Percentiles rank a stretch among this genome's conserved stretches.
Evolutionary conservation across 37 sponge, comb jelly and placozoan species (phyloP).

Genomic region (Dysidea cf. avara): DNA sequence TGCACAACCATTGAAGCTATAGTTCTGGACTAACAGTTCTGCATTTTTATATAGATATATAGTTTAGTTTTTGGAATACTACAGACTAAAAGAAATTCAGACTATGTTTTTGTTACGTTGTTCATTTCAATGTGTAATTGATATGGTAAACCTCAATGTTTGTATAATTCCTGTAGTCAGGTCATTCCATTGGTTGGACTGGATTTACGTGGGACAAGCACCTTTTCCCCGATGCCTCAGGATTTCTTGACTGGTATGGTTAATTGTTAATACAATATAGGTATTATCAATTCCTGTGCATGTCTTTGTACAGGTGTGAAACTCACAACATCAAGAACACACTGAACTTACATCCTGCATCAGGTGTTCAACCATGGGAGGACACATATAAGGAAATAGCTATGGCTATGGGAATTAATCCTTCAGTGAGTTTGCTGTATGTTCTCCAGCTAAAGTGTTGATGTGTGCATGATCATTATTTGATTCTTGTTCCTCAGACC

Average conservation of each 20-base stretch:
- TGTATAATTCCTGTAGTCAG: constrained; percentile 27
- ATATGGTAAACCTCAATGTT: not conserved
- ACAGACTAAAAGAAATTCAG: no score
- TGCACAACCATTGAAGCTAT: no score
- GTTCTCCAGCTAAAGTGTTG: no score
- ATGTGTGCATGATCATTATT: no score
- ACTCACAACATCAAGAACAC: constrained; percentile 57
- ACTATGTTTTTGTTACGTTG: no score
- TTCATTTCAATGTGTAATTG: no score
- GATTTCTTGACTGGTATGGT: constrained; percentile 65
- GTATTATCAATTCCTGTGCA: no score
- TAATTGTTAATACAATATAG: not conserved
- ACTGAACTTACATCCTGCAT: constrained; percentile 77
- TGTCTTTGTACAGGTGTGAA: constrained; percentile 71
- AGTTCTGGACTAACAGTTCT: no score
- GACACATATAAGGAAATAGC: constrained; percentile 70
- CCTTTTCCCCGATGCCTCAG: constrained; percentile 63
- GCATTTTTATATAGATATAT: no score
- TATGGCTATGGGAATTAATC: constrained; percentile 73
- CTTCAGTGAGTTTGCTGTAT: constrained; percentile 47
- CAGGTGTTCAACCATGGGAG: constrained; percentile 80
- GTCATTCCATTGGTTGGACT: constrained; percentile 68
- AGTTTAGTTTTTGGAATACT: no score
- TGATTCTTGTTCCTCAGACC: no score
- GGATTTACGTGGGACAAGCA: constrained; percentile 83